phyloP scores from a whole-genome alignment of 1,140 invertebrate species.

The Drosophila triauraria region DNA sequence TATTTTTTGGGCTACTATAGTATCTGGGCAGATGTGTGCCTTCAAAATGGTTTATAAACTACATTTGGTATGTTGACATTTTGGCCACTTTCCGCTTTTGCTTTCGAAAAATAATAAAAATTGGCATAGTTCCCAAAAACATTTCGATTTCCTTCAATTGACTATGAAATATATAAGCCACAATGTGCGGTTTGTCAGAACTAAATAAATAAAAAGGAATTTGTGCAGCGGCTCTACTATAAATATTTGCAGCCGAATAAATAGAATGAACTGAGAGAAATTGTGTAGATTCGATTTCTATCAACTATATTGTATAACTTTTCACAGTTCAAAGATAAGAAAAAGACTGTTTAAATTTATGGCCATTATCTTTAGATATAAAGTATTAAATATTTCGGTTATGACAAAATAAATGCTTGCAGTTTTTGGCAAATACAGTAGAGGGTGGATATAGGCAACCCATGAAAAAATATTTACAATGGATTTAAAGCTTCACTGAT shows the following conservation, averaged over 20 bases:
- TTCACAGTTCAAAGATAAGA: not conserved
- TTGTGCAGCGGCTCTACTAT: conserved; percentile 9
- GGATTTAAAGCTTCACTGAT: too few relatives aligned
- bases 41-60: conserved; percentile 1
- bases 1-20: too few relatives aligned
- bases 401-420: too few relatives aligned
- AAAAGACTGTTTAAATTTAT: not conserved
- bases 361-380: not conserved
- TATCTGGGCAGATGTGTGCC: not conserved
- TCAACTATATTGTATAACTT: not conserved
- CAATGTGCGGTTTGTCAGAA: conserved; percentile 14
- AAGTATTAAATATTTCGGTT: not conserved
- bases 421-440: too few relatives aligned
- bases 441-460: too few relatives aligned
- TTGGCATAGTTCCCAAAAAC: conserved; percentile 42
- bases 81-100: conserved; percentile 27
- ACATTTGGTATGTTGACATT: conserved; percentile 22
- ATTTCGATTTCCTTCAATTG: conserved; percentile 18
- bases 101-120: conserved; percentile 24
- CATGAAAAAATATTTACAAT: too few relatives aligned
- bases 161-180: not conserved
- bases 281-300: not conserved
- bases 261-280: not conserved
- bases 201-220: conserved; percentile 20
- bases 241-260: conserved; percentile 14